Conservation (phyloP, 2,888 invertebrate species). For the Philonicus albiceps region DNA sequence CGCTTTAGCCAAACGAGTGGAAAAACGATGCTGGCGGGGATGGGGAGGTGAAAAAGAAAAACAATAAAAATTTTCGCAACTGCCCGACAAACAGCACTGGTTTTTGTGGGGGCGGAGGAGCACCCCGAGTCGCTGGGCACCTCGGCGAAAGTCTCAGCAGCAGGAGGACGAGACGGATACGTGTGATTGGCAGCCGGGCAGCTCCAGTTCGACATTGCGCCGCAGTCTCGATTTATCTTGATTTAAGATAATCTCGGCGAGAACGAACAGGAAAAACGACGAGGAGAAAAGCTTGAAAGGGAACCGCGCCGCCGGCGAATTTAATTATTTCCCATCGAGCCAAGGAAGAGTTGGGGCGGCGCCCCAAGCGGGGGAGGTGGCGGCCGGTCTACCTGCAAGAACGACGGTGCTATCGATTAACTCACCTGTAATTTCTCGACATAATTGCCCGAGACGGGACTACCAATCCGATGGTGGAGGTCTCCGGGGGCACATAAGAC, state of each 20-base stretch:
- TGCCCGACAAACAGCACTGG: not conserved
- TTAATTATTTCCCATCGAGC: not conserved
- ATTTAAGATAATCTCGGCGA: not conserved
- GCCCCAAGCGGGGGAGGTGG: not conserved
- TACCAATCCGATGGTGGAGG: not conserved
- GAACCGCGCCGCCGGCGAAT: not conserved
- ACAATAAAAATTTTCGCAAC: not conserved
- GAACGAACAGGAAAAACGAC: not conserved
- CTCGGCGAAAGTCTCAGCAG: not conserved
- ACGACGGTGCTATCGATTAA: not conserved
- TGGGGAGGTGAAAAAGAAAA: not conserved
- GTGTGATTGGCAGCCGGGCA: not conserved
- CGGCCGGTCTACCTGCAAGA: not conserved
- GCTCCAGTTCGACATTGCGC: not conserved
- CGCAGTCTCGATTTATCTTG: not conserved
- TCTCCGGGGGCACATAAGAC: not conserved
- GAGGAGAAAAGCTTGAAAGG: not conserved
- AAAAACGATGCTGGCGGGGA: not conserved
- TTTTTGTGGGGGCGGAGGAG: not conserved
- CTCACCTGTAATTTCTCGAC: not conserved
- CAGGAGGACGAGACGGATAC: not conserved
- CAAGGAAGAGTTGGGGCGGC: not conserved
- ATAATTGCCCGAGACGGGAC: slow-evolving; percentile 1
- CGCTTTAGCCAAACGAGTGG: not conserved
- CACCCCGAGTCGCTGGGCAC: not conserved